These are phyloP conservation scores for Caenorhabditis brenneri DNA, from an alignment of 1,140 invertebrate species.

Conservation along the genomic window DNA sequence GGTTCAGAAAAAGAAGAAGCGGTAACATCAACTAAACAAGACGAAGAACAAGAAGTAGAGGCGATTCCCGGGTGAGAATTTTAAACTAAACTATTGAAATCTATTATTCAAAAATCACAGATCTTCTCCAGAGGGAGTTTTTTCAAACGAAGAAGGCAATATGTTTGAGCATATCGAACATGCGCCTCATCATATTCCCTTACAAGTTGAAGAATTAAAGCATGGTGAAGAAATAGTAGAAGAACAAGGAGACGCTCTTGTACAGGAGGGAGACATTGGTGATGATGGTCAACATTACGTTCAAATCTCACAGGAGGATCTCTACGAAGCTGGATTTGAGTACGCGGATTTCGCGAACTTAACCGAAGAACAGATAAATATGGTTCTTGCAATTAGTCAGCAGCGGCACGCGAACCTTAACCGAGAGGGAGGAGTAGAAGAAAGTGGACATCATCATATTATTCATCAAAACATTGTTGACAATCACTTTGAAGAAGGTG, in stretches of 20 bases:
- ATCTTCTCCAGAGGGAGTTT: slow-evolving; percentile 9
- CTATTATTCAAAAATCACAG: neutral
- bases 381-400: neutral
- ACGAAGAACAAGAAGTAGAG: neutral
- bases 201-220: neutral
- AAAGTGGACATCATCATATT: neutral
- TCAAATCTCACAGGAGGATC: slow-evolving; percentile 31
- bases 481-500: neutral
- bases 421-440: neutral
- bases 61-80: neutral
- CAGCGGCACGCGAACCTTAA: neutral
- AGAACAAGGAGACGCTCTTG: neutral
- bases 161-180: neutral
- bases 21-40: neutral
- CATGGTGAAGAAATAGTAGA: slow-evolving; percentile 14
- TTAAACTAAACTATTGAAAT: neutral
- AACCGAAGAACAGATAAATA: slow-evolving; percentile 27
- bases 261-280: neutral
- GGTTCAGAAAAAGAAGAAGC: slow-evolving; percentile 27
- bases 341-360: neutral
- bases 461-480: neutral
- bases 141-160: neutral
- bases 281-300: slow-evolving; percentile 39
- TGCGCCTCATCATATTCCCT: neutral
- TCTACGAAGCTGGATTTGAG: slow-evolving; percentile 37